Base-by-base conservation (phyloP, 2,113 vertebrate genomes). In the Pungitius pungitius region DNA sequence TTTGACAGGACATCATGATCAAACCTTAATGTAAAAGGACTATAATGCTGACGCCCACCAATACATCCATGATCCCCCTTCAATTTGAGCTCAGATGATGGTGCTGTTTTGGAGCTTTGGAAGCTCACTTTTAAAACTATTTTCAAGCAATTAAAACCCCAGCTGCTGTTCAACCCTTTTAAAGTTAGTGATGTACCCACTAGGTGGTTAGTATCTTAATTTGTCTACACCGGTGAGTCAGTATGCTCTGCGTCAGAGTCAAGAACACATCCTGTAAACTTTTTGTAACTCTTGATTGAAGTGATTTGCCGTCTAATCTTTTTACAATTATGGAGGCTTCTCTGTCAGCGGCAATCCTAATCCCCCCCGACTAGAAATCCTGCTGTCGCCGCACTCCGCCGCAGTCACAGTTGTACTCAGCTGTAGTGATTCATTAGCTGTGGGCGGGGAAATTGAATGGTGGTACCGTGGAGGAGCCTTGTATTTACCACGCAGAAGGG, bases 351-450 rank as follows among this genome's bases (percentile, higher is more conserved):
- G 70, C 80, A 85, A 67, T 72, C 71, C 75, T 86, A 85, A 88
- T 90, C 83, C 77, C 81, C n/a, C 37, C 73, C 37, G 42, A 59
- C 67, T 49, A 82, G 77, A 42, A 75, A 83, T 84, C 70, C 82
- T 74, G 61, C 52, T 64, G 69, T 73, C 73, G 79, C 65, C 9
- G 18, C 67, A 43, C 59, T 27, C 64, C 2, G 24, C 65, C 15
- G 67, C 63, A 65, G 78, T 77, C 57, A 58, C 67, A 70, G 78
- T 73, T 22, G 64, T 65, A 73, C 77, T 88, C 67, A 85, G 77
- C 80, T 83, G 81, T 82, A 74, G 74, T 90, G 84, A 85, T 76
- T 91, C 87, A 87, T 80, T 83, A 75, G 80, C 78, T 70, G 81
- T 78, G 72, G 83, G 85, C 27, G 54, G 73, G 81, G 72, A 85